Evolutionary conservation across 2,888 invertebrate species (phyloP).

Genomic region (Drosophila tanythrix): DNA sequence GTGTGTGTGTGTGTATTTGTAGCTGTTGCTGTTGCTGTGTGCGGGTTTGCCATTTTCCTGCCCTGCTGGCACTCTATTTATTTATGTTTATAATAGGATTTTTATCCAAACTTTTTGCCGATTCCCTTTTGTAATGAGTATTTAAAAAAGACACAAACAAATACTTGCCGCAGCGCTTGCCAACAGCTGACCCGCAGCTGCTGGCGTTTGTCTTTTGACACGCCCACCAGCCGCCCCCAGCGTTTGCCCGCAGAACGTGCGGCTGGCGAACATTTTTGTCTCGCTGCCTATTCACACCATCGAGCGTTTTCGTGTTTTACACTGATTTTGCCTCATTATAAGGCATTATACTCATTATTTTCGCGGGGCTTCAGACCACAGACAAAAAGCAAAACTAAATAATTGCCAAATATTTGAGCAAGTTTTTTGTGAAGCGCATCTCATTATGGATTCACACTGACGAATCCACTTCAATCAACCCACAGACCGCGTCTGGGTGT

Average conservation of each 20-base stretch:
- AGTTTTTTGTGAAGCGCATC: constrained; percentile 71
- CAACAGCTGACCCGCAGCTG: constrained; percentile 56
- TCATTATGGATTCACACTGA: constrained; percentile 72
- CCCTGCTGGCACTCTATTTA: constrained; percentile 70
- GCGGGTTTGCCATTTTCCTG: constrained; percentile 48
- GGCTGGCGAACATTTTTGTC: constrained; percentile 36
- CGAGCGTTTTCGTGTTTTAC: constrained; percentile 60
- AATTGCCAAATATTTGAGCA: constrained; percentile 74
- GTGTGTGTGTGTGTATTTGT: constrained; percentile 24
- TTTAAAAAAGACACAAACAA: constrained; percentile 69
- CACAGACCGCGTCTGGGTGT: constrained; percentile 8
- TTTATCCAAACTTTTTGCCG: constrained; percentile 75
- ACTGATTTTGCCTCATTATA: constrained; percentile 71
- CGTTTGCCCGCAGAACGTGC: constrained; percentile 49
- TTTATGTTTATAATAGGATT: constrained; percentile 82
- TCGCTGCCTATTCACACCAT: constrained; percentile 52
- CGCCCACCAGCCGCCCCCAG: constrained; percentile 32
- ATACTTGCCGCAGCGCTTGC: constrained; percentile 40
- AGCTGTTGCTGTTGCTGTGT: constrained; percentile 24
- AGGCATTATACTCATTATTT: constrained; percentile 31
- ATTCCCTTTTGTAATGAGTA: constrained; percentile 77
- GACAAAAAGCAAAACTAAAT: constrained; percentile 21
- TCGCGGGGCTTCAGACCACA: constrained; percentile 4
- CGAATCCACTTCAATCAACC: constrained; percentile 15
- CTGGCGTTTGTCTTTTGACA: constrained; percentile 76